phyloP scores from a whole-genome alignment of 2,888 invertebrate species.

The Chesias legatella region DNA sequence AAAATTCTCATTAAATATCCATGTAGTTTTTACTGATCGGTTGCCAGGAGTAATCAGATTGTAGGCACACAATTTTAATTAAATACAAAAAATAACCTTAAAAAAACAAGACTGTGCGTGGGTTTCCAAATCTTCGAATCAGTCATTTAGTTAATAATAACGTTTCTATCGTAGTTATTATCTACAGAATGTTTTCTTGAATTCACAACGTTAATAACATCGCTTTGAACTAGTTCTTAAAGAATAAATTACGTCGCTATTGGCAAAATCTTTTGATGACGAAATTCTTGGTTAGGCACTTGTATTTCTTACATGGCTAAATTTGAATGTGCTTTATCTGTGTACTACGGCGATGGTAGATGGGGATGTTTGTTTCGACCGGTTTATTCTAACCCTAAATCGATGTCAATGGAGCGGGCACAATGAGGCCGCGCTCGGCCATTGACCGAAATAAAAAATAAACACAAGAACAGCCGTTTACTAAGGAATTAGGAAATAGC shows the following conservation, averaged over 20 bases:
- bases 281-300: constrained; percentile 32
- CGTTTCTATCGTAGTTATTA: constrained; percentile 36
- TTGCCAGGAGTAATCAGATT: constrained; percentile 50
- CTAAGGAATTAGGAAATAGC: constrained; percentile 60
- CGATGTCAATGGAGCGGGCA: constrained; percentile 66
- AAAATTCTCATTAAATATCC: constrained; percentile 52
- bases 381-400: constrained; percentile 63
- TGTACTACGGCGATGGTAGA: constrained; percentile 7
- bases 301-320: constrained; percentile 24
- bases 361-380: constrained; percentile 30
- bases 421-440: constrained; percentile 61
- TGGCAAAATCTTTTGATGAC: constrained; percentile 19
- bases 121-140: constrained; percentile 49
- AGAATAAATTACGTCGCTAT: constrained; percentile 16
- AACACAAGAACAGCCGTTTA: constrained; percentile 49
- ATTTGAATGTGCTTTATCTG: constrained; percentile 17
- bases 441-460: constrained; percentile 75
- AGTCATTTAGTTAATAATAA: constrained; percentile 39
- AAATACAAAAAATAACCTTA: constrained; percentile 40
- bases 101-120: constrained; percentile 50
- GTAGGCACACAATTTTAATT: constrained; percentile 33
- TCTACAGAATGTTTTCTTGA: constrained; percentile 28
- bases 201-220: constrained; percentile 29
- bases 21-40: constrained; percentile 50
- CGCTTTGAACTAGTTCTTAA: constrained; percentile 28